Base-by-base conservation (phyloP, 1,140 invertebrate species). In the Halyomorpha halys region DNA sequence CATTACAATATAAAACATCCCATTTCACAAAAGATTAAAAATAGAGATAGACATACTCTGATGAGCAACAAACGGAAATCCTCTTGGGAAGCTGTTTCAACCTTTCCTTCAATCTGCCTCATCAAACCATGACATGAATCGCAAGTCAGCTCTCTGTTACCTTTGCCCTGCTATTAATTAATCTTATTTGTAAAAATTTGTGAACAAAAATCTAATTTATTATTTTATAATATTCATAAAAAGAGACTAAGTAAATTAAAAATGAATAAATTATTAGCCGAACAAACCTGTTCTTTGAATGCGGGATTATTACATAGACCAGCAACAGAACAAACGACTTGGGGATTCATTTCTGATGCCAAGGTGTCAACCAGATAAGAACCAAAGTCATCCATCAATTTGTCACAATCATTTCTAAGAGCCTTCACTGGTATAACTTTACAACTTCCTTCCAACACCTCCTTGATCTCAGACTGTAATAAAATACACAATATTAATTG, bases 391-490 rank as follows among this genome's bases (percentile, higher is more conserved):
- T 96, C 90, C 0, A 86, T 87, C 30, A 94, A 65, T 70, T 83
- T 83, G 34, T 83, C 82, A 72, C 92, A 96, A 76, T 91, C 89
- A 59, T 86, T 81, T 0, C 81, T 75, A 16, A 94, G 80, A 19
- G 83, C 64, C 73, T 91, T 87, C 16, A 94, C 73, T 0, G 84
- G 85, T 64, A 94, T 87, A 3, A 67, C 30, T 67, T 84, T 83
- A 76, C 92, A 95, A 8, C 87, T 90, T 14, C 90, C 90, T 76
- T 93, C 89, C 71, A 95, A 91, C 0, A 95, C 92, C 76, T 86
- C 79, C 70, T 86, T 89, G 8, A 95, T 75, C 72, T 94, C 88
- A 72, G 90, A 82, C 81, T 91, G 76, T 44, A 75, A 68, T n/a
- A 49, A 49, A 59, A 59, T 59, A 59, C n/a, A n/a, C n/a, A n/a